Conservation (phyloP, 2,797 vertebrate species). For the Xerus rutilus region DNA sequence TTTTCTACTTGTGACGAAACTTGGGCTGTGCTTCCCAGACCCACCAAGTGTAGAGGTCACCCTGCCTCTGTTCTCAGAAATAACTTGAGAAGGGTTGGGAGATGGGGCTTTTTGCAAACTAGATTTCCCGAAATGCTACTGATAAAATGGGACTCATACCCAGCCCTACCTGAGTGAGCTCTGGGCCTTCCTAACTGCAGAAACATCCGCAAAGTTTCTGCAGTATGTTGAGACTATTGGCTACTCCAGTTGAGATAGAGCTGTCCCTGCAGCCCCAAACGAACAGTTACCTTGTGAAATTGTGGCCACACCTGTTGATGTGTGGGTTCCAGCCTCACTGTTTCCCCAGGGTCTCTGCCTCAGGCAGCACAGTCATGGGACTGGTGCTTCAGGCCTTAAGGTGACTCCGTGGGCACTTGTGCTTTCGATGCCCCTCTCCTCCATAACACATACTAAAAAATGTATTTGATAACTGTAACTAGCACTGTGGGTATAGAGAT, state of each 20-base stretch:
- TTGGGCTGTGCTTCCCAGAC: neutral
- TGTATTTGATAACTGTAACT: neutral
- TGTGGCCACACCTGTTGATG: accelerated
- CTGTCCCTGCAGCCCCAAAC: neutral
- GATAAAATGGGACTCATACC: neutral
- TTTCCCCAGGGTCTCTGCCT: neutral
- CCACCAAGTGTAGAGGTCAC: neutral
- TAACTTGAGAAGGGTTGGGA: neutral
- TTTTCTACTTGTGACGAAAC: neutral
- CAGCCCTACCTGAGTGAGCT: neutral
- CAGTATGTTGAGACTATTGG: neutral
- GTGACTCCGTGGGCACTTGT: neutral
- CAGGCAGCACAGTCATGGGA: accelerated
- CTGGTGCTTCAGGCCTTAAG: neutral
- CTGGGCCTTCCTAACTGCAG: neutral
- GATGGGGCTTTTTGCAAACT: neutral
- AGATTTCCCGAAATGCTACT: neutral
- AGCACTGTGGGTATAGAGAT: neutral
- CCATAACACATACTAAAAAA: neutral
- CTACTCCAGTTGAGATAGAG: neutral
- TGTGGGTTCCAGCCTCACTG: neutral
- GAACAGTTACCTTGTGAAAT: accelerated
- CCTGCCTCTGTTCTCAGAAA: neutral
- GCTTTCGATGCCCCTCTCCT: neutral
- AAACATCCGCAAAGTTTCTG: neutral